Percentiles rank a stretch among this genome's conserved stretches.
Evolutionary conservation across 2,113 vertebrate genomes (phyloP).

Genomic region (Campylomormyrus tamandua): DNA sequence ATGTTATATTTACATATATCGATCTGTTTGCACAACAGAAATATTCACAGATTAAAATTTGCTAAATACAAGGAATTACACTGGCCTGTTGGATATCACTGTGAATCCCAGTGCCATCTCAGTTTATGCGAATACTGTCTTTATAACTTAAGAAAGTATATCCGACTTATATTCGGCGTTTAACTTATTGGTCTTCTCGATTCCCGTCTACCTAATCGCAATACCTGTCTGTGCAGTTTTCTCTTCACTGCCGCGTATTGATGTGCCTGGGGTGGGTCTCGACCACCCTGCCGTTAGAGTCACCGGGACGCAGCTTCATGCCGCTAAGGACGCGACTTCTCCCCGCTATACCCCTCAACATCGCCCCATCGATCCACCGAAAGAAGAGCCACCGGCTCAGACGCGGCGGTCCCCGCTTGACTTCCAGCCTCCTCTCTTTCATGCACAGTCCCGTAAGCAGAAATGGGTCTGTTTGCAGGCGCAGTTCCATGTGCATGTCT

Average conservation of each 20-base stretch:
- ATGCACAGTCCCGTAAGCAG: conserved; percentile 43
- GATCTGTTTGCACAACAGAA: neutral
- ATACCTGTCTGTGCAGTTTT: neutral
- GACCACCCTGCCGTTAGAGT: conserved; percentile 35
- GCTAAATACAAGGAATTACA: neutral
- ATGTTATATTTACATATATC: neutral
- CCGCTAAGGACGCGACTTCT: conserved; percentile 66
- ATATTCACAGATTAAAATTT: neutral
- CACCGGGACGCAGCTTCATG: conserved; percentile 55
- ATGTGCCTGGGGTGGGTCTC: conserved; percentile 51
- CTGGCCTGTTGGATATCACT: neutral
- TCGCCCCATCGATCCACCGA: conserved; percentile 69
- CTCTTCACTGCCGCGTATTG: neutral
- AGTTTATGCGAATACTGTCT: neutral
- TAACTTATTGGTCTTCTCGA: neutral
- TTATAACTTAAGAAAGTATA: neutral
- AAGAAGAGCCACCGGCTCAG: conserved; percentile 38
- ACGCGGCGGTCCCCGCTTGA: conserved; percentile 24
- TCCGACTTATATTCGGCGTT: neutral
- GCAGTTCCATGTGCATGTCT: conserved; percentile 51
- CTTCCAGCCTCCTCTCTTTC: conserved; percentile 55
- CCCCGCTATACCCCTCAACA: conserved; percentile 70
- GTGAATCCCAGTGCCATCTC: neutral
- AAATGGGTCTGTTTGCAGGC: conserved; percentile 42
- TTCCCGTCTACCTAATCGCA: neutral